Base-by-base conservation (phyloP, 1,140 invertebrate species). In the Zaprionus kolodkinae region DNA sequence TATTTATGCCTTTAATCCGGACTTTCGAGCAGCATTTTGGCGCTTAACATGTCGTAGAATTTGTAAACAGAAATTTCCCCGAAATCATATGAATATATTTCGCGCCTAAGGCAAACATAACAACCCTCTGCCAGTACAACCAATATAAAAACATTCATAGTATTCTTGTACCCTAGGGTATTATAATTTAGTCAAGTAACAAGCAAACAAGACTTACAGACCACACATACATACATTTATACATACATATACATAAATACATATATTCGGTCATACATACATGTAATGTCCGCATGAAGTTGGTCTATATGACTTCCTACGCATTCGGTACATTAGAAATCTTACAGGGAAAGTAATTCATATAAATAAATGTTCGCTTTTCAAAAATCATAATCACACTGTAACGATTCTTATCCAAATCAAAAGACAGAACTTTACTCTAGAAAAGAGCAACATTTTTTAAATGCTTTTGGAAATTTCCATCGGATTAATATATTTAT, bases 1-100 rank as follows among this genome's bases (percentile, higher is more conserved):
- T 82, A 97, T 97, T 79, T 97, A 97, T 82, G 97, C 97, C 12
- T 97, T 97, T 86, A 97, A 96, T 81, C 95, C 95, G 0, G 96
- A 97, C 89, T 97, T 97, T 91, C 95, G 96, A 84, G 93, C 96
- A 72, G 97, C 97, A 0, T 97, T 98, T 79, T 97, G 96, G 96
- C 93, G 96, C 66, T 88, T 97, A 10, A 97, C 96, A 6, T 94
- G 95, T 35, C 75, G 86, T 2, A 76, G 76, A 57, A 90, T 92
- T 43, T 92, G 91, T 38, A 92, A 92, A 57, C 79, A 83, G 33
- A 92, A 86, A 62, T 72, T 83, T n/a, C 78, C 87, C 5, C 76
- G 78, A 50, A 91, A 91, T 65, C 91, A 91, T 60, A 61, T 91
- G 56, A 83, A 86, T 43, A 86, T 92, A 74, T 92, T 91, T 61